Percentiles rank a stretch among this genome's conserved stretches.
These are phyloP conservation scores for Gymnothorax reevesii DNA, from an alignment of 2,797 vertebrate genomes.

Conservation along the genomic window DNA sequence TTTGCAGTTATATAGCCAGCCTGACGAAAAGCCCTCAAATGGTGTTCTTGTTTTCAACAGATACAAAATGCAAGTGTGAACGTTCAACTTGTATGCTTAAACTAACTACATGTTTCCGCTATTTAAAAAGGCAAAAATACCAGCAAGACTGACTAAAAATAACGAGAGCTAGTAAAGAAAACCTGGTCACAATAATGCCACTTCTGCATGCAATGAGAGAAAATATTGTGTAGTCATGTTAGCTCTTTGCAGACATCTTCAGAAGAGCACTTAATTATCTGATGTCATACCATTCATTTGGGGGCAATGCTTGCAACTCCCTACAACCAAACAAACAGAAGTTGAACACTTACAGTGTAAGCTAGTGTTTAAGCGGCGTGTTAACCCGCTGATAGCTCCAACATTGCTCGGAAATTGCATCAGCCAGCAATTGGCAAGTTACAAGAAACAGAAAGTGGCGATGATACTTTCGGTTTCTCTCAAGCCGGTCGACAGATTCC, in stretches of 20 bases:
- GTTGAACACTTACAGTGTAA: not conserved
- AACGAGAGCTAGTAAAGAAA: not conserved
- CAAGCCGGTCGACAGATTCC: not conserved
- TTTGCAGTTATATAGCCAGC: no score
- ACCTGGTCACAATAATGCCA: not conserved
- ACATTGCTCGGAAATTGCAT: constrained; percentile 25
- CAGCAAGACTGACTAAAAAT: not conserved
- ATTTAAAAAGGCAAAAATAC: not conserved
- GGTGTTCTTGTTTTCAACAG: not conserved
- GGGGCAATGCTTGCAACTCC: not conserved
- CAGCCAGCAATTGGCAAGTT: not conserved
- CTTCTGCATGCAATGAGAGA: not conserved
- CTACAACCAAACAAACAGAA: not conserved
- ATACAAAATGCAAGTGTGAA: not conserved
- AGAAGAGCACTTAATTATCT: not conserved
- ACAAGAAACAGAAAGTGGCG: not conserved
- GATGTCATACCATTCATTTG: not conserved
- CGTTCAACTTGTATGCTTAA: not conserved
- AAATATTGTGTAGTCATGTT: not conserved
- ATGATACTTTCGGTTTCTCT: not conserved
- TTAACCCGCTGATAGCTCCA: not conserved
- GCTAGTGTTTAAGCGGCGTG: not conserved
- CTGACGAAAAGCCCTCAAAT: no score
- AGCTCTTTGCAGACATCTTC: not conserved
- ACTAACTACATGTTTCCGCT: not conserved